These are phyloP conservation scores for Tragelaphus oryx DNA, from an alignment of 2,797 vertebrate species.

Conservation along the genomic window DNA sequence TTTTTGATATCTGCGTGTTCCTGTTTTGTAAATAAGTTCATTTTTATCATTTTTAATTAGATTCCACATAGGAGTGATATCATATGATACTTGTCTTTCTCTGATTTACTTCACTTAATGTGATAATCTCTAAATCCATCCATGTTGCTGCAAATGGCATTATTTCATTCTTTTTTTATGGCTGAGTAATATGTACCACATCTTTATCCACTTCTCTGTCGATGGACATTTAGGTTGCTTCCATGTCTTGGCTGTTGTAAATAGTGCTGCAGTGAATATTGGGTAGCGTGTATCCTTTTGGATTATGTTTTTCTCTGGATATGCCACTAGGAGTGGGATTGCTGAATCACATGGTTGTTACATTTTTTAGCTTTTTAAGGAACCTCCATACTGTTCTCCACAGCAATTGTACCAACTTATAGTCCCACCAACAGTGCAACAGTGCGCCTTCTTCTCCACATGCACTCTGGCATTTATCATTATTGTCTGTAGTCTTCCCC, in stretches of 20 bases:
- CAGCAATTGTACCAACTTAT: not conserved
- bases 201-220: not conserved
- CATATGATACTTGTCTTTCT: not conserved
- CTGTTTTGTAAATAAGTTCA: not conserved
- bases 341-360: not conserved
- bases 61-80: not conserved
- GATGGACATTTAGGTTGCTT: not conserved
- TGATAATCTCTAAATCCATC: not conserved
- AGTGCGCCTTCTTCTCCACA: not conserved
- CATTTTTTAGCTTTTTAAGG: not conserved
- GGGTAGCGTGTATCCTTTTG: not conserved
- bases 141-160: not conserved
- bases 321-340: not conserved
- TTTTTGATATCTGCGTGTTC: not conserved
- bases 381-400: not conserved
- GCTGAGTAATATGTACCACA: not conserved
- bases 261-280: not conserved
- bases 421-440: not conserved
- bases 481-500: not conserved
- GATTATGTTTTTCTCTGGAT: not conserved
- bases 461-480: not conserved
- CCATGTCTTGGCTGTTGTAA: not conserved
- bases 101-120: not conserved
- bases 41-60: not conserved
- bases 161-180: not conserved